phyloP scores from a whole-genome alignment of 2,797 vertebrate species.

The Phrynocephalus vlangalii region DNA sequence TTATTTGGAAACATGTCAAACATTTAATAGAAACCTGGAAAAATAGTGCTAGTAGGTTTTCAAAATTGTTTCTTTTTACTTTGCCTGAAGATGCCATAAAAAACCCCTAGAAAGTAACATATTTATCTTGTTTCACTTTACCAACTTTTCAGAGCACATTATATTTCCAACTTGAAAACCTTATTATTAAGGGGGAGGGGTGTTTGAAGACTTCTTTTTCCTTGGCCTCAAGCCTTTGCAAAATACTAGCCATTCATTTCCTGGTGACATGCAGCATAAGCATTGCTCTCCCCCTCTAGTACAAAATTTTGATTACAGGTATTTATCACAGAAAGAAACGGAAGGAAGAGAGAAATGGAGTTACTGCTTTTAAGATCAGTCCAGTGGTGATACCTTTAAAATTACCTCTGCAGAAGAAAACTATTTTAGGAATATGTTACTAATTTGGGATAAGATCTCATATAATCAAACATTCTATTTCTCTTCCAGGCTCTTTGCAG shows the following conservation, averaged over 20 bases:
- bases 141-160: slow-evolving; percentile 15
- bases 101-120: neutral
- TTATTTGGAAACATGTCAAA: neutral
- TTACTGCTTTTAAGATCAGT: slow-evolving; percentile 16
- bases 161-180: slow-evolving; percentile 9
- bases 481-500: neutral
- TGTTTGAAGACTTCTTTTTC: slow-evolving; percentile 26
- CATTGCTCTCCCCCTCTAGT: slow-evolving; percentile 2
- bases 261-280: slow-evolving; percentile 7
- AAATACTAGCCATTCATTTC: slow-evolving; percentile 37
- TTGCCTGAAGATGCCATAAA: slow-evolving; percentile 43
- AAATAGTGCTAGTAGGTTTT: neutral
- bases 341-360: slow-evolving; percentile 2
- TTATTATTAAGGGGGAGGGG: neutral
- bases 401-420: slow-evolving; percentile 9
- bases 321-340: slow-evolving; percentile 21
- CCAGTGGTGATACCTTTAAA: neutral
- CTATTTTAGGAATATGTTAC: neutral
- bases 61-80: slow-evolving; percentile 31
- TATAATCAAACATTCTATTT: neutral
- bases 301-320: neutral
- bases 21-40: slow-evolving; percentile 35
- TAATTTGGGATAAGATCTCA: neutral
- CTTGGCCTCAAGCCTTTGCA: slow-evolving; percentile 39
- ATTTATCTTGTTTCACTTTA: slow-evolving; percentile 48